Percentiles rank a stretch among this genome's conserved stretches.
phyloP scores from a whole-genome alignment of 2,113 vertebrate species.

The Seriola dumerili region DNA sequence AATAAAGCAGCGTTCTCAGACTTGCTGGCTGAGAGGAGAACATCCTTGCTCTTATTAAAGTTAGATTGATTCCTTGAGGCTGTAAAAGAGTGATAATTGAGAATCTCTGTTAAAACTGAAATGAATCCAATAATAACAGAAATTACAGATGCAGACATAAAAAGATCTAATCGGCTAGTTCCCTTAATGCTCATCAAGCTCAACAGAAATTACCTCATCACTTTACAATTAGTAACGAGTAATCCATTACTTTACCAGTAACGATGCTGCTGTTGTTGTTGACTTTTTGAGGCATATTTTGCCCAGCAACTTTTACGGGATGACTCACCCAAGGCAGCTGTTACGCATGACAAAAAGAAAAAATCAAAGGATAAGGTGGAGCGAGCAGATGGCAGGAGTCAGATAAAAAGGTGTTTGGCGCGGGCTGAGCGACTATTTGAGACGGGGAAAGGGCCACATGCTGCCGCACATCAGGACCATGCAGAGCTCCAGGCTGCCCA shows the following conservation, averaged over 20 bases:
- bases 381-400: constrained; percentile 71
- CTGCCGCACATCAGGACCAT: constrained; percentile 72
- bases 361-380: constrained; percentile 81
- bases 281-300: constrained; percentile 65
- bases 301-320: constrained; percentile 80
- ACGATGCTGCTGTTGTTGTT: constrained; percentile 53
- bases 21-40: background rate
- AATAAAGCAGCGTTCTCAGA: constrained; percentile 4
- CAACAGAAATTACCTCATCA: background rate
- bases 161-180: background rate
- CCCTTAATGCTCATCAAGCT: too few species aligned
- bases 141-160: background rate
- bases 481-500: constrained; percentile 81
- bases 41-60: background rate
- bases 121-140: background rate
- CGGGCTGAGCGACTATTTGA: constrained; percentile 52
- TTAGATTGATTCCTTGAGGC: background rate
- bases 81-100: background rate
- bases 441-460: constrained; percentile 33
- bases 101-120: background rate
- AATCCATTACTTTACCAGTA: constrained; percentile 20
- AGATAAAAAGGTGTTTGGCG: constrained; percentile 82
- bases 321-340: constrained; percentile 82
- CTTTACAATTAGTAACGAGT: background rate
- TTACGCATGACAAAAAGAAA: constrained; percentile 79